Conservation (phyloP, 2,113 vertebrate species). For the Mellivora capensis region DNA sequence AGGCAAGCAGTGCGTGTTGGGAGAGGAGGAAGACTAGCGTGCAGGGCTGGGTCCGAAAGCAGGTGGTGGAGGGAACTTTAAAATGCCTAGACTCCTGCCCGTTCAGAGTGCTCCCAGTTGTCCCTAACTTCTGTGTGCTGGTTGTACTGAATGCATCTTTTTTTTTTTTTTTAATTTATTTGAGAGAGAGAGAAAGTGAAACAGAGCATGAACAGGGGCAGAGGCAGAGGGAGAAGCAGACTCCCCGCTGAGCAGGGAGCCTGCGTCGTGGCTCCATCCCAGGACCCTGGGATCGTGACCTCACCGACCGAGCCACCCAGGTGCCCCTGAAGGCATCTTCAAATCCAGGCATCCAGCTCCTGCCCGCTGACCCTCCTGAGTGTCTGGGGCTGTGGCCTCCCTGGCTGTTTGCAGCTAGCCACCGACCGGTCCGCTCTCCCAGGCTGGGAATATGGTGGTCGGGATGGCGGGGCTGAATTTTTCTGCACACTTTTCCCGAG, state of each 20-base stretch:
- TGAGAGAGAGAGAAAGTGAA: too few relatives aligned
- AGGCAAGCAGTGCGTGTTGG: neutral
- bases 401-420: neutral
- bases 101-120: too few relatives aligned
- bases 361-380: accelerated
- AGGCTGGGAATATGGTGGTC: neutral
- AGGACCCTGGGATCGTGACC: neutral
- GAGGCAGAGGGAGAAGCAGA: too few relatives aligned
- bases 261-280: too few relatives aligned
- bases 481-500: neutral
- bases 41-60: neutral
- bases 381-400: accelerated
- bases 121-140: too few relatives aligned
- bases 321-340: neutral
- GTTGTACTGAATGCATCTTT: too few relatives aligned
- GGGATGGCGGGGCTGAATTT: neutral
- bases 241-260: too few relatives aligned
- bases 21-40: neutral
- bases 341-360: neutral
- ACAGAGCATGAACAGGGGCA: too few relatives aligned
- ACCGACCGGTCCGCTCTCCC: neutral
- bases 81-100: too few relatives aligned
- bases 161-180: too few relatives aligned
- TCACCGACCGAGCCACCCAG: neutral
- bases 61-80: too few relatives aligned